A percentile compares a stretch with the other conserved stretches of the same genome.
Conservation (phyloP, 2,888 invertebrate species). For the Synanthedon vespiformis region DNA sequence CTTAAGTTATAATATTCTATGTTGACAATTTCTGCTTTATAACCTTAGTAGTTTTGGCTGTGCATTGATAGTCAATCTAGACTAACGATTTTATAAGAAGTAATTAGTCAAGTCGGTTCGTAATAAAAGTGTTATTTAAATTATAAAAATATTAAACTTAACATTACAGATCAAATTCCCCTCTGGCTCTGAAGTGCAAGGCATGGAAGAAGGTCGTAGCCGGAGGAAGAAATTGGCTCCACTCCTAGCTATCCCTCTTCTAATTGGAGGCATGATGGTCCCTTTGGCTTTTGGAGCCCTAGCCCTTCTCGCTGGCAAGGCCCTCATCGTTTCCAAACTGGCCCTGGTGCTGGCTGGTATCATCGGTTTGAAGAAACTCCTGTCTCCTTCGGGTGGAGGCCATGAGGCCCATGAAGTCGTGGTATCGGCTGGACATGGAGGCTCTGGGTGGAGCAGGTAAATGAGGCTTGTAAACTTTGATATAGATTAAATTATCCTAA, state of each 20-base stretch:
- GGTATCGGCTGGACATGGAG: slow-evolving; percentile 75
- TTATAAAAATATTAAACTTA: too few species aligned
- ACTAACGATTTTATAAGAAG: too few species aligned
- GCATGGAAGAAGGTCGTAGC: slow-evolving; percentile 75
- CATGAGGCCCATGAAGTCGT: slow-evolving; percentile 80
- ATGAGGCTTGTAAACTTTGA: background rate
- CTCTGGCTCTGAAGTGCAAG: slow-evolving; percentile 72
- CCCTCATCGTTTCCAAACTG: slow-evolving; percentile 85
- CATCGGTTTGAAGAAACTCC: slow-evolving; percentile 85
- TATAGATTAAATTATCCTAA: background rate
- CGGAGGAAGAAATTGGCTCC: slow-evolving; percentile 81
- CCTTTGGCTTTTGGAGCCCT: slow-evolving; percentile 86
- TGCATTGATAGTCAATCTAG: too few species aligned
- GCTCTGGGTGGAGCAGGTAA: slow-evolving; percentile 79
- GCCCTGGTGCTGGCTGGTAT: slow-evolving; percentile 86
- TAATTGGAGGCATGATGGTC: slow-evolving; percentile 84
- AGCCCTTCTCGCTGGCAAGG: slow-evolving; percentile 86
- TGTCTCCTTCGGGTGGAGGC: slow-evolving; percentile 74
- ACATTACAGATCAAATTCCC: slow-evolving; percentile 79
- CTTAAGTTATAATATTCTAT: too few species aligned
- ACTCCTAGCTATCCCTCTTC: slow-evolving; percentile 80
- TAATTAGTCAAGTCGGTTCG: too few species aligned
- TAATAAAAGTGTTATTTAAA: too few species aligned
- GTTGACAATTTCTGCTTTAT: too few species aligned
- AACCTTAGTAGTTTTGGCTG: too few species aligned